Conservation (phyloP, 1,140 invertebrate species). For the Aethina tumida region DNA sequence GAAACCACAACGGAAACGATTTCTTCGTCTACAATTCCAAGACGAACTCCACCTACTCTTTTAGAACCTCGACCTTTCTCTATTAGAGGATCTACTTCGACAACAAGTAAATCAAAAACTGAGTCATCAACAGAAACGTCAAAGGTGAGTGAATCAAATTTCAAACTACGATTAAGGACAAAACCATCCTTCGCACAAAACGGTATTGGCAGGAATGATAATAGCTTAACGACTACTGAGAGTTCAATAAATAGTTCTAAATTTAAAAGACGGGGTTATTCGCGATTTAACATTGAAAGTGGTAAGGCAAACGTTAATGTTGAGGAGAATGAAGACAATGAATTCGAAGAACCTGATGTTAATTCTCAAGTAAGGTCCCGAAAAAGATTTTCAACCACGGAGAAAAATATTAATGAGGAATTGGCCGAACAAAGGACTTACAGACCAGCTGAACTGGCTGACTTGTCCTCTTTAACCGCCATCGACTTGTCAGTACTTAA, state of each 20-base stretch:
- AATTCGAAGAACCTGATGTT: conserved; percentile 8
- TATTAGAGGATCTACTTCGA: conserved; percentile 32
- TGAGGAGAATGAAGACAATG: conserved; percentile 15
- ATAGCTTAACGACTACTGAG: conserved; percentile 18
- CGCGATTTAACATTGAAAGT: conserved; percentile 28
- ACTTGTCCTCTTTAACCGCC: conserved; percentile 36
- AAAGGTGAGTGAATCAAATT: conserved; percentile 31
- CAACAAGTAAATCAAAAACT: conserved; percentile 31
- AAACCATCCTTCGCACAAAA: conserved; percentile 22
- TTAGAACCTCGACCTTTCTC: conserved; percentile 33
- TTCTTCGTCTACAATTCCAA: background rate
- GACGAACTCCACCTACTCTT: conserved; percentile 22
- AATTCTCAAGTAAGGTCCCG: conserved; percentile 10
- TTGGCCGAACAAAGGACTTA: conserved; percentile 19
- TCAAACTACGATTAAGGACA: conserved; percentile 18
- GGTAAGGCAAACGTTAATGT: conserved; percentile 9
- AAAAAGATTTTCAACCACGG: conserved; percentile 11
- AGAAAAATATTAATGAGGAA: conserved; percentile 12
- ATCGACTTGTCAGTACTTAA: conserved; percentile 25
- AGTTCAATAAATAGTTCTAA: background rate
- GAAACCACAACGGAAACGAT: background rate
- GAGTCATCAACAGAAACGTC: conserved; percentile 33
- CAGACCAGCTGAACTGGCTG: conserved; percentile 27
- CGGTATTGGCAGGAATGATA: conserved; percentile 38
- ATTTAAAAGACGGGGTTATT: conserved; percentile 32